phyloP scores from a whole-genome alignment of 2,797 vertebrate species.

The Novumbra hubbsi region DNA sequence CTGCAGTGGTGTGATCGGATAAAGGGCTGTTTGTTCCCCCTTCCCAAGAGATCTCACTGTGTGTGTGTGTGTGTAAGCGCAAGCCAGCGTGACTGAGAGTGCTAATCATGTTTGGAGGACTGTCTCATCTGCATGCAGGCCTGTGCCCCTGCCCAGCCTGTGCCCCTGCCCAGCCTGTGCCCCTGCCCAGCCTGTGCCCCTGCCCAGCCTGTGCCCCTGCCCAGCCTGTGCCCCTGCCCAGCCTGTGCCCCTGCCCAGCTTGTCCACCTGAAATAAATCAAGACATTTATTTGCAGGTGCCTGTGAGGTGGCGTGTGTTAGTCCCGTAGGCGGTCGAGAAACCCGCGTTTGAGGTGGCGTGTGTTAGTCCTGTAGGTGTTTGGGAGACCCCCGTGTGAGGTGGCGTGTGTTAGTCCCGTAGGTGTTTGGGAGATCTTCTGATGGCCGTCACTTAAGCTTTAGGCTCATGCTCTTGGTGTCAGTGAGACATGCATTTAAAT shows the following conservation, averaged over 20 bases:
- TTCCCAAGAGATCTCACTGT: conserved; percentile 31
- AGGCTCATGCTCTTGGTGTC: no score
- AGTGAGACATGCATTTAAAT: no score
- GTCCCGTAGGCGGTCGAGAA: no score
- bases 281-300: no score
- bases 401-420: no score
- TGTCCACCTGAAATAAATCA: background rate
- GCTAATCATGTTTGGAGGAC: background rate
- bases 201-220: conserved; percentile 3
- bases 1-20: background rate
- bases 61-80: background rate
- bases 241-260: background rate
- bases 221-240: conserved; percentile 11
- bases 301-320: no score
- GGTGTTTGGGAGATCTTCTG: no score
- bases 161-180: conserved; percentile 20
- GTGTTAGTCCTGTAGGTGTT: no score
- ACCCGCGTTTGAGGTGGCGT: no score
- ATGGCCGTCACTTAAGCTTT: background rate
- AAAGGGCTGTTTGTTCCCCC: conserved; percentile 46
- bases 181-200: background rate
- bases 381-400: no score
- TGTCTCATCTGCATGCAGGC: background rate
- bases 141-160: background rate
- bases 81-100: conserved; percentile 10